A percentile compares a stretch with the other conserved stretches of the same genome.
Evolutionary conservation across 2,888 invertebrate genomes (phyloP).

Genomic region (Acrobasis consociella): DNA sequence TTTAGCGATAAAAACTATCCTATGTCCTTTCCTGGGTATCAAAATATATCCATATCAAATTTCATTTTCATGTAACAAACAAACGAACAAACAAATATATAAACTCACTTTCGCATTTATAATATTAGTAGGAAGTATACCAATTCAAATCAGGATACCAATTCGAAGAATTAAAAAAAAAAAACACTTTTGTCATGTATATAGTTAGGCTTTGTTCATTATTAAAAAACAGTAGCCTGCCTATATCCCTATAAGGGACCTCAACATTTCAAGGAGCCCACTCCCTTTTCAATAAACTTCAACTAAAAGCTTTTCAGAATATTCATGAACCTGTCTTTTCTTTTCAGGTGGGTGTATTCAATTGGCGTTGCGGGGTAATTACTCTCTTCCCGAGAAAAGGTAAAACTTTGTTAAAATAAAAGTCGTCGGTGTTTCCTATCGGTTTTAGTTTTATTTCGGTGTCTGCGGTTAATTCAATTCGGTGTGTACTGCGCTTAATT

Average conservation of each 20-base stretch:
- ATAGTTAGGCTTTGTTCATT: background rate
- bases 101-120: too few species aligned
- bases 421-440: slow-evolving; percentile 39
- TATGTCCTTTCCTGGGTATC: too few species aligned
- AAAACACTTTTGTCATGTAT: too few species aligned
- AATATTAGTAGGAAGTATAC: too few species aligned
- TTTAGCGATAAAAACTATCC: too few species aligned
- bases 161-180: too few species aligned
- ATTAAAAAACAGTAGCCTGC: background rate
- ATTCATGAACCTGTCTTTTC: slow-evolving; percentile 76
- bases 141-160: too few species aligned
- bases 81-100: too few species aligned
- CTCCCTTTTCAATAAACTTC: slow-evolving; percentile 70
- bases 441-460: slow-evolving; percentile 44
- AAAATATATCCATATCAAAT: too few species aligned
- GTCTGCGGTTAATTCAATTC: slow-evolving; percentile 43
- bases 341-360: slow-evolving; percentile 76
- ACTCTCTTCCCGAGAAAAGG: slow-evolving; percentile 48
- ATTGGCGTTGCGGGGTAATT: slow-evolving; percentile 58
- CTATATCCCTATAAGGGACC: background rate
- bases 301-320: slow-evolving; percentile 73
- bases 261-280: slow-evolving; percentile 22
- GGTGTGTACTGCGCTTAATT: slow-evolving; percentile 19
- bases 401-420: slow-evolving; percentile 55
- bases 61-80: too few species aligned